Evolutionary conservation across 1,140 invertebrate genomes (phyloP).

Genomic region (Amyelois transitella): DNA sequence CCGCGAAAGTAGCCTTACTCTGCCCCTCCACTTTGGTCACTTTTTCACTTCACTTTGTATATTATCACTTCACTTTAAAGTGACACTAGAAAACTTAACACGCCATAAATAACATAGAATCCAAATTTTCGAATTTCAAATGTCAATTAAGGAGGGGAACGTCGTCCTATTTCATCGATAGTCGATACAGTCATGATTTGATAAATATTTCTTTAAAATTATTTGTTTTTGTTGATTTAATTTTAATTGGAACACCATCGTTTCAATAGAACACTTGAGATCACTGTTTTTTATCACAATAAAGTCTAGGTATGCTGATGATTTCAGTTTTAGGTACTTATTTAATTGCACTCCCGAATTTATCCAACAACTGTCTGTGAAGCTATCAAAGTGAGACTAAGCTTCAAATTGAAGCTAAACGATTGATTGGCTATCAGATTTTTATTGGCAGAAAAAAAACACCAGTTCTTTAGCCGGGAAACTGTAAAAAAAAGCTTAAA

Average conservation of each 20-base stretch:
- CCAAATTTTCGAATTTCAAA: slow-evolving; percentile 8
- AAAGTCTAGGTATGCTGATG: no score
- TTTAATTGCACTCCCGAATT: neutral
- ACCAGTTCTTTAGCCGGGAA: slow-evolving; percentile 13
- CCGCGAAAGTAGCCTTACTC: slow-evolving; percentile 70
- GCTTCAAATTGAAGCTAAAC: slow-evolving; percentile 5
- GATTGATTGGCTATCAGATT: slow-evolving; percentile 13
- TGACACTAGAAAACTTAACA: slow-evolving; percentile 8
- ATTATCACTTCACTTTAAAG: slow-evolving; percentile 10
- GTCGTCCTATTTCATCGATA: slow-evolving; percentile 3
- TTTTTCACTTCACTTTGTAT: slow-evolving; percentile 26
- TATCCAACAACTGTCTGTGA: slow-evolving; percentile 14
- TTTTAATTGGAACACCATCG: neutral
- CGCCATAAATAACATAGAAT: slow-evolving; percentile 23
- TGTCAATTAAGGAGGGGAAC: neutral
- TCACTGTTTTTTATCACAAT: neutral
- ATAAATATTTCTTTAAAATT: neutral
- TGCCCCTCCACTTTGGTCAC: slow-evolving; percentile 69
- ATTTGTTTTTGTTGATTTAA: neutral
- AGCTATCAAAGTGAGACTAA: slow-evolving; percentile 8
- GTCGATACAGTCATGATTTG: slow-evolving; percentile 6
- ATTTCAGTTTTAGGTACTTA: neutral
- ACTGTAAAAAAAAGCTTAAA: slow-evolving; percentile 22
- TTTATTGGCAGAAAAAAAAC: slow-evolving; percentile 16
- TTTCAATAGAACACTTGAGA: neutral